Percentiles rank a stretch among this genome's conserved stretches.
Evolutionary conservation across 2,113 vertebrate species (phyloP).

Genomic region (Prunella fulvescens): DNA sequence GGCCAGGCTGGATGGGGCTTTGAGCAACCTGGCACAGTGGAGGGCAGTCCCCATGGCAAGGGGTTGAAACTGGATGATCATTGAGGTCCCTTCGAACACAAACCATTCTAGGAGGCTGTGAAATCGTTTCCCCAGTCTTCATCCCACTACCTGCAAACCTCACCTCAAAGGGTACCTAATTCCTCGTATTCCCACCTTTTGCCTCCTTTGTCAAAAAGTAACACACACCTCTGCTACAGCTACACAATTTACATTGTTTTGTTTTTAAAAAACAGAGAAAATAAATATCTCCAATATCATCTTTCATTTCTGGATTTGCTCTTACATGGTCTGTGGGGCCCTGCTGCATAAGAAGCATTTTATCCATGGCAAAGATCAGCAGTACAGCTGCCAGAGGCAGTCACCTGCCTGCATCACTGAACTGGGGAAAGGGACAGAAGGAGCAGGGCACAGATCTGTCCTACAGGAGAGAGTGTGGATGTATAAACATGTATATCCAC

Average conservation of each 20-base stretch:
- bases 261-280: background rate
- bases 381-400: background rate
- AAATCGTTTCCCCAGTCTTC: background rate
- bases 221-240: background rate
- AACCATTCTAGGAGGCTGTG: background rate
- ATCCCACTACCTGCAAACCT: background rate
- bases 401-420: background rate
- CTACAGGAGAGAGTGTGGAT: background rate
- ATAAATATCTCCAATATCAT: background rate
- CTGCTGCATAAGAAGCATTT: background rate
- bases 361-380: background rate
- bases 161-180: background rate
- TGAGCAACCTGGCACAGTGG: background rate
- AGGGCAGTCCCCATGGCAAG: background rate
- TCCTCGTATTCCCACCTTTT: background rate
- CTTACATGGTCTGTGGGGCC: background rate
- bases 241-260: background rate
- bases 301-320: background rate
- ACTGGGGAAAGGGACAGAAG: background rate
- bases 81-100: background rate
- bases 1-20: background rate
- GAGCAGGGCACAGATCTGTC: background rate
- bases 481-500: too few relatives aligned
- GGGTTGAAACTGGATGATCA: background rate
- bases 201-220: background rate